Percentiles rank a stretch among this genome's conserved stretches.
phyloP scores from a whole-genome alignment of 2,888 invertebrate species.

The Chaetoderma sp. region DNA sequence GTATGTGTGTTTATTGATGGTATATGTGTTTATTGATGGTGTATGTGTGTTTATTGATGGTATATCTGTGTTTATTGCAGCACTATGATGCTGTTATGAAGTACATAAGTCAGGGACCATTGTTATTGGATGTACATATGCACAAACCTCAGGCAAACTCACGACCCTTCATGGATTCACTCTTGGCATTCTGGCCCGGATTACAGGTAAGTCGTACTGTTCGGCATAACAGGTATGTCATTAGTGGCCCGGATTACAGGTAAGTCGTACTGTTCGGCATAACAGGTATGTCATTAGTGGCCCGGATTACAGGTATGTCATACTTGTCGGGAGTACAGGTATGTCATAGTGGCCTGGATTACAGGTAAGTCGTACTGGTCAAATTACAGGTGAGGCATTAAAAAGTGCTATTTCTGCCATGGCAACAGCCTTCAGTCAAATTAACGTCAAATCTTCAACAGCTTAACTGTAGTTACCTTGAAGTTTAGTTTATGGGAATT shows the following conservation, averaged over 20 bases:
- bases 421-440: no score
- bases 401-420: no score
- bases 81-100: conserved; percentile 98
- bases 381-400: neutral
- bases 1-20: no score
- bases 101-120: conserved; percentile 94
- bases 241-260: conserved; percentile 74
- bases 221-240: neutral
- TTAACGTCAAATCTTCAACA: no score
- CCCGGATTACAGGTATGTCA: conserved; percentile 75
- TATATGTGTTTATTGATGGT: no score
- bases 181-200: conserved; percentile 98
- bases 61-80: conserved; percentile 69
- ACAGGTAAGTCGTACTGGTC: conserved; percentile 77
- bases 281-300: neutral
- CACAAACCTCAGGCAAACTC: conserved; percentile 94
- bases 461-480: no score
- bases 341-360: neutral
- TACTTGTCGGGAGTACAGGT: neutral
- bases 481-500: no score
- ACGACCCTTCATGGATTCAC: conserved; percentile 96
- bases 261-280: conserved; percentile 69
- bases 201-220: conserved; percentile 80
- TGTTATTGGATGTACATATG: conserved; percentile 94
- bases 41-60: neutral